Conservation (phyloP, 2,888 invertebrate genomes). For the Lithosia quadra region DNA sequence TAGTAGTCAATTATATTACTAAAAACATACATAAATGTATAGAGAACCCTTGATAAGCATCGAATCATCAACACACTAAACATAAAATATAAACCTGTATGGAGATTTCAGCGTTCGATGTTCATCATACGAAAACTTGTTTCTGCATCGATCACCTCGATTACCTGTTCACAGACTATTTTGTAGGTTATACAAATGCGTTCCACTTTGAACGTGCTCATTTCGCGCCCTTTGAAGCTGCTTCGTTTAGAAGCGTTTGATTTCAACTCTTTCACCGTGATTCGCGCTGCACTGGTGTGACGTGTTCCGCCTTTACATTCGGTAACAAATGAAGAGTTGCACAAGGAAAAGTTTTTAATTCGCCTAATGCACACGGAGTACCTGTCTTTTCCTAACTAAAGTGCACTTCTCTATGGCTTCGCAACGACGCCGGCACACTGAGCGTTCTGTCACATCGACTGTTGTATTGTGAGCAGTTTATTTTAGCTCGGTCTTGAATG, state of each 20-base stretch:
- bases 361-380: slow-evolving; percentile 82
- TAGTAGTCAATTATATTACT: not conserved
- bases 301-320: slow-evolving; percentile 69
- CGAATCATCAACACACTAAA: not conserved
- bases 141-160: slow-evolving; percentile 74
- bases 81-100: not conserved
- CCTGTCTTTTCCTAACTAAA: slow-evolving; percentile 77
- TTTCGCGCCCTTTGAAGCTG: slow-evolving; percentile 77
- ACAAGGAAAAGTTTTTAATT: slow-evolving; percentile 82
- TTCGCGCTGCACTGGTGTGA: slow-evolving; percentile 63
- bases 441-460: slow-evolving; percentile 76
- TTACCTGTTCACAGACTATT: slow-evolving; percentile 69
- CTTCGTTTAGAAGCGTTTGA: slow-evolving; percentile 78
- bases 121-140: slow-evolving; percentile 71
- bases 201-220: slow-evolving; percentile 79
- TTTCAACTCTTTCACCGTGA: slow-evolving; percentile 74
- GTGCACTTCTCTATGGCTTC: slow-evolving; percentile 76
- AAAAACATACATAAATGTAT: not conserved
- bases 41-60: slow-evolving; percentile 1
- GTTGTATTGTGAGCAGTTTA: slow-evolving; percentile 78
- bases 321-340: slow-evolving; percentile 77
- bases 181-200: slow-evolving; percentile 73
- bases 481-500: slow-evolving; percentile 74
- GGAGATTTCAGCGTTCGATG: slow-evolving; percentile 34
- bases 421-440: slow-evolving; percentile 60